Base-by-base conservation (phyloP, 1,140 invertebrate genomes). In the Procambarus virginalis region DNA sequence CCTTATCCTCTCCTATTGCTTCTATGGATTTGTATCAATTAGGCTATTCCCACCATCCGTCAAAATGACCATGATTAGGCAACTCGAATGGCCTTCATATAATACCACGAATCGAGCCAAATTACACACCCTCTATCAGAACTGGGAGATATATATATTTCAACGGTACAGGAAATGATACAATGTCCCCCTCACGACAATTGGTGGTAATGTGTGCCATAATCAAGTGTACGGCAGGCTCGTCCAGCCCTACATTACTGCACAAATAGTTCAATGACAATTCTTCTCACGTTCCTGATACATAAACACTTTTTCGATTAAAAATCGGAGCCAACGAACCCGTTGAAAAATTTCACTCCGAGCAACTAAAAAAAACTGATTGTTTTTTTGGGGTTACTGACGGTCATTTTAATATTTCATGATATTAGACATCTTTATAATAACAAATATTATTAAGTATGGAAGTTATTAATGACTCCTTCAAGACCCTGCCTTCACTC, bases 81-180 rank as follows among this genome's bases (percentile, higher is more conserved):
- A 78, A 86, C 78, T 58, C 75, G 22, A 77, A 86, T 58, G 75
- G 22, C 84, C 55, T 77, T 20, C 51, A 78, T 49, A 76, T 46
- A 78, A 86, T 17, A 48, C 73, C 48, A 10, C 75, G 51, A 86
- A 86, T 86, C 75, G 84, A 78, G 34, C 34, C 12, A 86, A 86
- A 86, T 86, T 78, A 86, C 75, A 77, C 45, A 55, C 2, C 55
- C 10, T 46, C 5, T 55, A 45, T 78, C 84, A 77, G 45, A 60
- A 58, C 77, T 84, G 75, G 84, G 84, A 86, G 84, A 77, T n/a
- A 58, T 14, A 77, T 85, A 76, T 85, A 85, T 86, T 86, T 78
- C 84, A 51, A 3, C 8, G 73, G 77, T 34, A 78, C 84, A 86
- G 84, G 84, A 86, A 86, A 86, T 60, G 64, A 34, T 86, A 60